A percentile compares a stretch with the other conserved stretches of the same genome.
Evolutionary conservation across 1,140 invertebrate species (phyloP).

Genomic region (Tetramorium simillimum): DNA sequence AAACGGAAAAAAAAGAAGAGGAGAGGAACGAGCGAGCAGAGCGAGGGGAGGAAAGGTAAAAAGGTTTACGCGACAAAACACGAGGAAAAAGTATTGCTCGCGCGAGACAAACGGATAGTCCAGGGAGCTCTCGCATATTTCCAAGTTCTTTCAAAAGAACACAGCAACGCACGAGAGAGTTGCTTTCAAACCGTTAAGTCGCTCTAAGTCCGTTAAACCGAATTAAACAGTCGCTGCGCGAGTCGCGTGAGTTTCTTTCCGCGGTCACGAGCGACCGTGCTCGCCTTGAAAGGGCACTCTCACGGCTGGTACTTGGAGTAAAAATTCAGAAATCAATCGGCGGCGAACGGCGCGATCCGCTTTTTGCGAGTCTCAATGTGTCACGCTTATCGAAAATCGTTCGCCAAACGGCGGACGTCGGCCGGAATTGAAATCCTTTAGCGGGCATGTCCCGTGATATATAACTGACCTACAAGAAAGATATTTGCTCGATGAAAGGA

Average conservation of each 20-base stretch:
- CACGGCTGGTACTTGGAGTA: neutral
- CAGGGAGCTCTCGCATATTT: neutral
- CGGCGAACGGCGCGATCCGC: slow-evolving; percentile 1
- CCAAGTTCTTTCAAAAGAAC: neutral
- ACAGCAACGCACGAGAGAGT: neutral
- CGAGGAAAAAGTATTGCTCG: slow-evolving; percentile 25
- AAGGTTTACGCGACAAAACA: slow-evolving; percentile 46
- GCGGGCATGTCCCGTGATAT: slow-evolving; percentile 45
- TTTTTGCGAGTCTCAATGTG: slow-evolving; percentile 45
- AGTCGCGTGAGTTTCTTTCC: slow-evolving; percentile 28
- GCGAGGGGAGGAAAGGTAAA: neutral
- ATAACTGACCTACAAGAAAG: slow-evolving; percentile 61
- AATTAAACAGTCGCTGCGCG: slow-evolving; percentile 24
- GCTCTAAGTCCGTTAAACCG: neutral
- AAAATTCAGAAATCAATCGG: slow-evolving; percentile 54
- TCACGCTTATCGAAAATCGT: slow-evolving; percentile 57
- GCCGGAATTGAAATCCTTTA: slow-evolving; percentile 60
- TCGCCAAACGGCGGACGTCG: slow-evolving; percentile 48
- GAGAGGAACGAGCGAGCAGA: too few species aligned
- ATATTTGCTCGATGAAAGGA: slow-evolving; percentile 26
- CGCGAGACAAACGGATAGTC: slow-evolving; percentile 5
- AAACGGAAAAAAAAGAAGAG: neutral
- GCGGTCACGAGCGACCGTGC: neutral
- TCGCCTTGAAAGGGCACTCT: slow-evolving; percentile 19
- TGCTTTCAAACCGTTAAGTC: neutral